A percentile compares a stretch with the other conserved stretches of the same genome.
phyloP scores from a whole-genome alignment of 2,113 vertebrate species.

The Oenanthe melanoleuca region DNA sequence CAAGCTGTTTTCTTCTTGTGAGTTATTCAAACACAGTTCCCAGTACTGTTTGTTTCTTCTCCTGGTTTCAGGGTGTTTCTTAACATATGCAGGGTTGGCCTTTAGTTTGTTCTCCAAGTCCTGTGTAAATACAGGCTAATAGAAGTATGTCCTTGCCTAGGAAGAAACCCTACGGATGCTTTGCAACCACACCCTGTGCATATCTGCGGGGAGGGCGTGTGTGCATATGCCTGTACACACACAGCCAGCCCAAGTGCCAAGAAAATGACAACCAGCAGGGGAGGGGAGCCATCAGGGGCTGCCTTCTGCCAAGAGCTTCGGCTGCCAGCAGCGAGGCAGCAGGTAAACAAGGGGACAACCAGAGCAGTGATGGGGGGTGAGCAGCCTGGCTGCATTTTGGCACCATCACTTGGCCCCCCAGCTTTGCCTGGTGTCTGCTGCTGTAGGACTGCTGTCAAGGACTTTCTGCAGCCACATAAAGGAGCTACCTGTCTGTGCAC shows the following conservation, averaged over 20 bases:
- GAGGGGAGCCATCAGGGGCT: background rate
- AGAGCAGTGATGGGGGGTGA: background rate
- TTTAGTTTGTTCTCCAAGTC: background rate
- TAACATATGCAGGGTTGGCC: background rate
- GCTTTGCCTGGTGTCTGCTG: background rate
- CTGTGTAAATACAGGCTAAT: background rate
- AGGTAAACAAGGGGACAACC: background rate
- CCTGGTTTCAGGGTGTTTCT: background rate
- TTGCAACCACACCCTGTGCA: background rate
- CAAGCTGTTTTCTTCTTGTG: background rate
- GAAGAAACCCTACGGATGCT: background rate
- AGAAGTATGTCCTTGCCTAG: background rate
- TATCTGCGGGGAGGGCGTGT: background rate
- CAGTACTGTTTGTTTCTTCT: background rate
- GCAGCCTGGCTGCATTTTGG: background rate
- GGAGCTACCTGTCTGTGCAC: background rate
- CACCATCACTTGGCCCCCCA: background rate
- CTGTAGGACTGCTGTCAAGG: background rate
- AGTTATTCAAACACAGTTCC: background rate
- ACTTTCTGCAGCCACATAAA: background rate
- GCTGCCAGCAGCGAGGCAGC: background rate
- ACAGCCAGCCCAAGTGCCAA: background rate
- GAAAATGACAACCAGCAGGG: background rate
- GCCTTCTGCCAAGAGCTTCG: background rate
- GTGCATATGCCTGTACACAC: background rate